A percentile compares a stretch with the other conserved stretches of the same genome.
phyloP scores from a whole-genome alignment of 2,888 invertebrate species.

The Torymus texanus region DNA sequence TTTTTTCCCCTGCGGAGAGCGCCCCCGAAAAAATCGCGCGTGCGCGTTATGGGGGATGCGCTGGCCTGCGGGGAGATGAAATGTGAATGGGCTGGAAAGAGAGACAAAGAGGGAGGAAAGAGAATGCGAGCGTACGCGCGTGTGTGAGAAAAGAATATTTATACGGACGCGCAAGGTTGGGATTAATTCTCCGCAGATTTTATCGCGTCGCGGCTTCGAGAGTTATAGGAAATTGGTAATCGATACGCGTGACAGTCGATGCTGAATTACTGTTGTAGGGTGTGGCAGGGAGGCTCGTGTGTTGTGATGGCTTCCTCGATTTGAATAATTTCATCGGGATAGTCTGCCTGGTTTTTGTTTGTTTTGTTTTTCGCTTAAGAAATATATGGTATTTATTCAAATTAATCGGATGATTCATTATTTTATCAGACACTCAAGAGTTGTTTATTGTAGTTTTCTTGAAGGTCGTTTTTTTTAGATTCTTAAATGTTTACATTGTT shows the following conservation, averaged over 20 bases:
- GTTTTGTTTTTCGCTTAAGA: too few species aligned
- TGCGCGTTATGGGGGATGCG: background rate
- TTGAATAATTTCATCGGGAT: too few species aligned
- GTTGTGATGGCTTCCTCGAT: conserved; percentile 2
- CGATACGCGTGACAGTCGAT: conserved; percentile 6
- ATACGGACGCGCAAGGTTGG: background rate
- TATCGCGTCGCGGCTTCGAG: conserved; percentile 4
- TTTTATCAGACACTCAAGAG: too few species aligned
- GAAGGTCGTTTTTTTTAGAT: too few species aligned
- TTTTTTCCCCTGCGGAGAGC: conserved; percentile 15
- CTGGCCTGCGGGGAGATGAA: background rate
- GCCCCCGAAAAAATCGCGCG: background rate
- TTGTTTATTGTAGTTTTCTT: too few species aligned
- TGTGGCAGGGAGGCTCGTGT: background rate
- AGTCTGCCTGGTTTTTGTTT: background rate
- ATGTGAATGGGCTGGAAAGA: conserved; percentile 15
- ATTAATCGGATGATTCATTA: too few species aligned
- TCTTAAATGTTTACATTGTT: too few species aligned
- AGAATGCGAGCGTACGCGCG: too few species aligned
- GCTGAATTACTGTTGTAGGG: conserved; percentile 16
- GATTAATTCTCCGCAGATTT: conserved; percentile 31
- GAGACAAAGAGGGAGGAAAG: background rate
- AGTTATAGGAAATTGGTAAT: conserved; percentile 32
- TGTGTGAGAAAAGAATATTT: background rate
- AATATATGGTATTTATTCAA: too few species aligned